Evolutionary conservation across 2,113 vertebrate genomes (phyloP).

Genomic region (Egretta garzetta): DNA sequence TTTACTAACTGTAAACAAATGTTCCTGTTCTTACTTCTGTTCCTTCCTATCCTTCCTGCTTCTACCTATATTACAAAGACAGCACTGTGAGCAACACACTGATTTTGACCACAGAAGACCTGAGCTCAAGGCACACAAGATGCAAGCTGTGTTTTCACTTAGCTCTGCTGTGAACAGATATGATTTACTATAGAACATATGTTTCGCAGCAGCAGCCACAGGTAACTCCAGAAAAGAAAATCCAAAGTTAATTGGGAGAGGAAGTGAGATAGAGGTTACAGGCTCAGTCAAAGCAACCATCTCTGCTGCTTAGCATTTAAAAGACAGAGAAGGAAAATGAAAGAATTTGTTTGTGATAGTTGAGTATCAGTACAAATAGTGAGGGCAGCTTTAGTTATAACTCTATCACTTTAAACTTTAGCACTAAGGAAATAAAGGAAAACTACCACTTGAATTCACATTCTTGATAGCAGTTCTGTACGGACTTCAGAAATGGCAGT

Average conservation of each 20-base stretch:
- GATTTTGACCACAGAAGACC: neutral
- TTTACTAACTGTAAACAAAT: neutral
- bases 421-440: neutral
- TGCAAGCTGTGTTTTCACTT: neutral
- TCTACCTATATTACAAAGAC: neutral
- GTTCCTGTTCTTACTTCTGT: neutral
- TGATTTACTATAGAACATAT: neutral
- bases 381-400: neutral
- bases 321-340: neutral
- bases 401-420: neutral
- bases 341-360: neutral
- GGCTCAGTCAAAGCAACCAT: neutral
- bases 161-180: neutral
- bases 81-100: neutral
- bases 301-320: neutral
- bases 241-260: neutral
- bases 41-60: neutral
- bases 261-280: neutral
- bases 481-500: neutral
- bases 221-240: neutral
- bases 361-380: neutral
- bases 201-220: neutral
- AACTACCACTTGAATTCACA: neutral
- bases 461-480: neutral
- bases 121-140: neutral